Base-by-base conservation (phyloP, 2,113 vertebrate genomes). In the Alethe diademata region DNA sequence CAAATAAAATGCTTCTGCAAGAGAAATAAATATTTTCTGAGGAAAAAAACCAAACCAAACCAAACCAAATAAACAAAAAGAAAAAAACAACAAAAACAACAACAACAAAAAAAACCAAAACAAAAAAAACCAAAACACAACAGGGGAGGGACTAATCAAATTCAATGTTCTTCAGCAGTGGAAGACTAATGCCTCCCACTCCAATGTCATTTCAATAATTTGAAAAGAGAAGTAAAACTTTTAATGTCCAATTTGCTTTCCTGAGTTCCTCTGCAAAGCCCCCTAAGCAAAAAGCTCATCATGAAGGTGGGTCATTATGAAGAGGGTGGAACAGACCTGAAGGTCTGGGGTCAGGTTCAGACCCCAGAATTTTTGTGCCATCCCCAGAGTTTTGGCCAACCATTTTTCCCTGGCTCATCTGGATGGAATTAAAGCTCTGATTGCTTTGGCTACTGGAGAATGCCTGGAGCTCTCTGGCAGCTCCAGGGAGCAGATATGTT, bases 401-500 rank as follows among this genome's bases (percentile, higher is more conserved):
- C 48, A 11, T 17, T 35, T 24, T 13, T 11, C 81, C 50, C 83
- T 72, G 35, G 31, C 25, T 28, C 8, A 6, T 11, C 22, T 0
- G 5, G 69, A 26, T 20, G 40, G 43, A 40, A 11, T 9, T 12
- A 40, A 36, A 29, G 8, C 2, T 7, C 24, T 33, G n/a, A 22
- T 11, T 71, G 16, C 11, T 88, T 43, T 43, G 25, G 9, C 42
- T 57, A 3, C 57, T 54, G 58, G 38, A 31, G 12, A 19, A 40
- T 48, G 25, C 2, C 3, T 5, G 33, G 70, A 43, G 26, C 5
- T 7, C 60, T 24, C 60, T 29, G 45, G 11, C 38, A 65, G 60
- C 36, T 11, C 7, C 45, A 33, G 31, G 45, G 40, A 60, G 1
- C 13, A n/a, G 18, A 1, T 12, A 11, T 0, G 7, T 28, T 69